These are phyloP conservation scores for Mermis nigrescens DNA, from an alignment of 2,888 invertebrate species.

Conservation along the genomic window DNA sequence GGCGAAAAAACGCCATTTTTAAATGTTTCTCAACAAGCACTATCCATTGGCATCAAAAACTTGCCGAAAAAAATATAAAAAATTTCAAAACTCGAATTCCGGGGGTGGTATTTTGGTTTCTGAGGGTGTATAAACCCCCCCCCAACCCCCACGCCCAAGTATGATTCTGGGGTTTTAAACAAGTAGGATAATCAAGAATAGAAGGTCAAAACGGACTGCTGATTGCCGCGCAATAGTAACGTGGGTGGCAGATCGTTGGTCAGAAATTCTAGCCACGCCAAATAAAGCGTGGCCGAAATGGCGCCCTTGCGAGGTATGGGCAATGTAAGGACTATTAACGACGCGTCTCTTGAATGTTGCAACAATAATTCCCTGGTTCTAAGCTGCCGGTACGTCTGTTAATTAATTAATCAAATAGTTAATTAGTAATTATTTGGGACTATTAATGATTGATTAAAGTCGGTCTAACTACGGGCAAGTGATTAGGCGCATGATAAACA, in stretches of 20 bases:
- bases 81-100: no score
- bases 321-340: constrained; percentile 76
- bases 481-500: background rate
- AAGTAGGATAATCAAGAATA: constrained; percentile 38
- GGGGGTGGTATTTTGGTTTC: no score
- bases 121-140: no score
- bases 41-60: no score
- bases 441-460: background rate
- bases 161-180: no score
- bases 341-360: constrained; percentile 58
- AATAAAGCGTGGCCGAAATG: constrained; percentile 71
- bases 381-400: constrained; percentile 59
- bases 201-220: constrained; percentile 40
- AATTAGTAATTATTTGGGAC: no score
- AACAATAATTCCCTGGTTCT: constrained; percentile 64
- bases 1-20: no score
- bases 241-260: constrained; percentile 72
- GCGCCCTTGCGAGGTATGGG: constrained; percentile 81
- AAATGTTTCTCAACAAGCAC: no score
- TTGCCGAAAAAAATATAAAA: no score
- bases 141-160: background rate
- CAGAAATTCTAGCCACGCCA: constrained; percentile 84
- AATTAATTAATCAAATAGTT: no score
- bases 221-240: constrained; percentile 43
- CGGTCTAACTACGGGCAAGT: background rate